phyloP scores from a whole-genome alignment of 2,888 invertebrate genomes.

The Frankliniella intonsa region DNA sequence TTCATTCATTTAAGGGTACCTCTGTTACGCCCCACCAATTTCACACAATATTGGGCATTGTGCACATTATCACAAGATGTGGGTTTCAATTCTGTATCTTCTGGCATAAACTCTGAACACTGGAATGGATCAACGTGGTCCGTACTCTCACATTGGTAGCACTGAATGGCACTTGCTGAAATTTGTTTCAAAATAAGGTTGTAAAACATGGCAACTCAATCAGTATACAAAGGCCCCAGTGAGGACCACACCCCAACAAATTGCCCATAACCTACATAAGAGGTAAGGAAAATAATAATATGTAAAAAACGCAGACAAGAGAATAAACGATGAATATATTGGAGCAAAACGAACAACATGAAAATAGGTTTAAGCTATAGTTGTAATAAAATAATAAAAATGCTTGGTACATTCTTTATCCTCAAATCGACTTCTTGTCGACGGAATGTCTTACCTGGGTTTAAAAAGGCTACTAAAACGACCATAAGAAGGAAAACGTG shows the following conservation, averaged over 20 bases:
- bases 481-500: neutral
- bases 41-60: slow-evolving; percentile 84
- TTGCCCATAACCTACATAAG: neutral
- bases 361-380: neutral
- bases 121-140: slow-evolving; percentile 71
- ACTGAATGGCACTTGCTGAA: slow-evolving; percentile 63
- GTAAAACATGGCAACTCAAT: neutral
- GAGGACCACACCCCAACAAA: neutral
- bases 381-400: neutral
- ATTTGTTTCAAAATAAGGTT: slow-evolving; percentile 41
- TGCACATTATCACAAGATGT: slow-evolving; percentile 73
- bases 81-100: slow-evolving; percentile 60
- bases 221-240: neutral
- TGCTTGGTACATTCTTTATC: neutral
- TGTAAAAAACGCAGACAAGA: neutral
- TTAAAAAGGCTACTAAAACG: neutral
- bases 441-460: neutral
- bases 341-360: neutral
- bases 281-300: neutral
- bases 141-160: slow-evolving; percentile 86
- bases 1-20: neutral
- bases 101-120: slow-evolving; percentile 73
- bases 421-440: neutral
- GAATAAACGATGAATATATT: neutral
- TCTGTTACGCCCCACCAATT: slow-evolving; percentile 66